Conservation (phyloP, 2,888 invertebrate species). For the Coecobrya sp. region DNA sequence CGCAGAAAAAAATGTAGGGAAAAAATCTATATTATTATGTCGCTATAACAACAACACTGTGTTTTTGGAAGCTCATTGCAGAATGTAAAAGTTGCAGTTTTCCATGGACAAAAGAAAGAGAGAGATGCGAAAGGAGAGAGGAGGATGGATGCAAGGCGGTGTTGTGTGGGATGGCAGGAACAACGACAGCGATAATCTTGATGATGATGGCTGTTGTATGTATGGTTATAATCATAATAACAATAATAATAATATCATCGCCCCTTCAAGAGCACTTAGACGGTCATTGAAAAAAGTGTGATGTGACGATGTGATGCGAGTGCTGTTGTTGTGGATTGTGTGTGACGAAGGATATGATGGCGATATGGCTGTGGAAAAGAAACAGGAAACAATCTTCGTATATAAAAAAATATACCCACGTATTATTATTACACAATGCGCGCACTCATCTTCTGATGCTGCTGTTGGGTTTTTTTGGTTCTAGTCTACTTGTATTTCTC, state of each 20-base stretch:
- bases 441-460: not conserved
- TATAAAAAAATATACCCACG: conserved; percentile 6
- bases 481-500: not conserved
- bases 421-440: not conserved
- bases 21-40: conserved; percentile 1
- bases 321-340: conserved; percentile 47
- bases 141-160: not conserved
- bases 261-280: conserved; percentile 63
- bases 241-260: conserved; percentile 73
- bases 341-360: not conserved
- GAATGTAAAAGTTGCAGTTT: conserved; percentile 45
- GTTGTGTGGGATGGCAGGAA: not conserved
- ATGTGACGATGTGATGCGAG: no score
- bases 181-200: conserved; percentile 19
- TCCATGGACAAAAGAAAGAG: not conserved
- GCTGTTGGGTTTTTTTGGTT: not conserved
- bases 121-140: not conserved
- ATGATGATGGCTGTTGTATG: conserved; percentile 65
- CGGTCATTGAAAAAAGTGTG: conserved; percentile 44
- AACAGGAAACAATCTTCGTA: conserved; percentile 36
- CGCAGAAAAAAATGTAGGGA: not conserved
- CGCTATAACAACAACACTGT: not conserved
- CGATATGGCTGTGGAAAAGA: not conserved
- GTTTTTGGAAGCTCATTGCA: not conserved
- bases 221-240: conserved; percentile 76